These are phyloP conservation scores for Tachina grossa DNA, from an alignment of 2,888 invertebrate species.

Conservation along the genomic window DNA sequence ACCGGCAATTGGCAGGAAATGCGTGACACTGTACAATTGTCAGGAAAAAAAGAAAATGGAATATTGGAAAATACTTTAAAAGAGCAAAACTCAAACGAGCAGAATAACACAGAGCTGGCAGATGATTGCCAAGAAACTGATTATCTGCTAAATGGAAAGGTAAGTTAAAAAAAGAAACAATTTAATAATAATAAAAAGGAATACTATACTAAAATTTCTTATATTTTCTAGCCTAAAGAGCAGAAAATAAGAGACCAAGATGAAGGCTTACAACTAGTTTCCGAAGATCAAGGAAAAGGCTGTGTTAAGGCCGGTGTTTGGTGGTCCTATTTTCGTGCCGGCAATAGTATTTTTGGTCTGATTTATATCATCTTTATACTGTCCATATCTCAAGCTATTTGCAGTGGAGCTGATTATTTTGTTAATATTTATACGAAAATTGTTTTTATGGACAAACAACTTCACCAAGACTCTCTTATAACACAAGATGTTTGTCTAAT, in stretches of 20 bases:
- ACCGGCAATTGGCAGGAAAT: constrained; percentile 84
- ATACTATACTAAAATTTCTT: neutral
- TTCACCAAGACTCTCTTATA: constrained; percentile 77
- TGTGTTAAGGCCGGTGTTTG: constrained; percentile 82
- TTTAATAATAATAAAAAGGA: neutral
- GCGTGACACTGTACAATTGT: constrained; percentile 75
- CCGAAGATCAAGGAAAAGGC: constrained; percentile 83
- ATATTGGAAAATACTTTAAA: neutral
- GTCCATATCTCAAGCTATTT: constrained; percentile 84
- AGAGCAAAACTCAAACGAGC: neutral
- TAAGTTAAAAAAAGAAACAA: neutral
- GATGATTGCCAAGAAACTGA: constrained; percentile 74
- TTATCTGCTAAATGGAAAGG: constrained; percentile 63
- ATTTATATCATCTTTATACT: constrained; percentile 83
- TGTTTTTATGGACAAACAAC: constrained; percentile 78
- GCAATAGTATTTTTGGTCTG: constrained; percentile 84
- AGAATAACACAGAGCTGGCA: constrained; percentile 65
- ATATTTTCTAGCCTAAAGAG: neutral
- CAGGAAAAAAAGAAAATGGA: constrained; percentile 73
- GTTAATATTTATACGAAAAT: constrained; percentile 85
- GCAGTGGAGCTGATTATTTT: constrained; percentile 86
- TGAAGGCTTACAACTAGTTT: constrained; percentile 75
- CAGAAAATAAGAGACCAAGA: constrained; percentile 62
- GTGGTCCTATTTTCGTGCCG: constrained; percentile 83
- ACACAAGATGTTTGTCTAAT: constrained; percentile 80